Evolutionary conservation across 1,140 invertebrate species (phyloP).

Genomic region (Solenopsis invicta): DNA sequence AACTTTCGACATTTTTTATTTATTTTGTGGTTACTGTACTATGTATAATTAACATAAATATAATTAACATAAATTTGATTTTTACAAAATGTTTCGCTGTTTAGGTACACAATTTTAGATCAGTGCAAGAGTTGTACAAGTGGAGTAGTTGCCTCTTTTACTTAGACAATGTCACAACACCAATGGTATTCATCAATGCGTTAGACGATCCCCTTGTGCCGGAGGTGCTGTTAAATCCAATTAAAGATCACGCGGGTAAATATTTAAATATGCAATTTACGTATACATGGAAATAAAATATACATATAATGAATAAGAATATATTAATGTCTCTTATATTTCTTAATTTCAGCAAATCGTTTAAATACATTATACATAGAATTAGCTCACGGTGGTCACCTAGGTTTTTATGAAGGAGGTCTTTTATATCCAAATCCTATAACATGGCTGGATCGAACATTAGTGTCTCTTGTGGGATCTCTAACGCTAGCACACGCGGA

Average conservation of each 20-base stretch:
- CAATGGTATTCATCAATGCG: conserved; percentile 96
- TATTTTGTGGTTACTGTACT: too few species aligned
- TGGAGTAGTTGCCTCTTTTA: conserved; percentile 94
- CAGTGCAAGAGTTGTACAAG: conserved; percentile 93
- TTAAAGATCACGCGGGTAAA: conserved; percentile 93
- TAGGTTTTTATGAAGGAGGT: conserved; percentile 97
- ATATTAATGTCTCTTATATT: neutral
- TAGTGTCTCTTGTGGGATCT: conserved; percentile 92
- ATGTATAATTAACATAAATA: too few species aligned
- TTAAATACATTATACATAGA: conserved; percentile 92
- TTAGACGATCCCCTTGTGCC: conserved; percentile 96
- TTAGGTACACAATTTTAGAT: conserved; percentile 91
- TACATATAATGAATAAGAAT: neutral
- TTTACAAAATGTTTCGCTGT: conserved; percentile 33
- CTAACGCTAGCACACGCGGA: conserved; percentile 89
- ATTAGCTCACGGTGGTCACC: conserved; percentile 95
- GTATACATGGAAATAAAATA: neutral
- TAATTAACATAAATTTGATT: neutral
- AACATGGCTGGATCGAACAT: conserved; percentile 95
- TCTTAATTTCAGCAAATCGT: conserved; percentile 88
- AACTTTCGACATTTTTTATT: too few species aligned
- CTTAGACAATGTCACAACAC: conserved; percentile 91
- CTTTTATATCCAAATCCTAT: conserved; percentile 94
- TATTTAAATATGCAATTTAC: conserved; percentile 65
- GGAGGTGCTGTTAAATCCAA: conserved; percentile 90